Evolutionary conservation across 2,113 vertebrate genomes (phyloP).

Genomic region (Oxygymnocypris stewartii): DNA sequence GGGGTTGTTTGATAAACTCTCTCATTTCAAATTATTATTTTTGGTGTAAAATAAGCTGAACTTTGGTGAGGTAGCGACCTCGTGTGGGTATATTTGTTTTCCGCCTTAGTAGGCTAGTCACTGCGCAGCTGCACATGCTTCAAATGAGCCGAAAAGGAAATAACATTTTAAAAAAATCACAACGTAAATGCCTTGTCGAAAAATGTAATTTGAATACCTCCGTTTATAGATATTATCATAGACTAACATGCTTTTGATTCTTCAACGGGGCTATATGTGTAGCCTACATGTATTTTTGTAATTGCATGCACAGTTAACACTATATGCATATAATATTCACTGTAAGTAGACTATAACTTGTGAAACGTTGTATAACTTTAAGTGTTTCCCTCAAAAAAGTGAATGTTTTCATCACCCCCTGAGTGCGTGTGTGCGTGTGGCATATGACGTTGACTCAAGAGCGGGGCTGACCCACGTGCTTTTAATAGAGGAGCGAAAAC

Average conservation of each 20-base stretch:
- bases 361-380: neutral
- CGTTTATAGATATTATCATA: neutral
- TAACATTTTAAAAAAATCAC: too few species aligned
- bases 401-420: neutral
- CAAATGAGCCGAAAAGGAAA: neutral
- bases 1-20: neutral
- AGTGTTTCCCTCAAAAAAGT: neutral
- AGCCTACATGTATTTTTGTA: neutral
- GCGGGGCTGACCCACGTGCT: neutral
- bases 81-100: neutral
- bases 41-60: neutral
- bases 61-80: slow-evolving; percentile 5
- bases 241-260: neutral
- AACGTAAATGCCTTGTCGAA: neutral
- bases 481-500: slow-evolving; percentile 23
- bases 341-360: neutral
- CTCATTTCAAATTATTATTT: neutral
- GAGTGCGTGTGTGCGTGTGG: neutral
- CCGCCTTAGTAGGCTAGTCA: neutral
- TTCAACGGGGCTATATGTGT: neutral
- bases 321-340: neutral
- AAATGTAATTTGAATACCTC: neutral
- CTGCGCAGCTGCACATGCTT: neutral
- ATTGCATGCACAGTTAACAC: neutral
- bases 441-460: neutral